phyloP scores from a whole-genome alignment of 1,140 invertebrate species.

The Mizuhopecten yessoensis region DNA sequence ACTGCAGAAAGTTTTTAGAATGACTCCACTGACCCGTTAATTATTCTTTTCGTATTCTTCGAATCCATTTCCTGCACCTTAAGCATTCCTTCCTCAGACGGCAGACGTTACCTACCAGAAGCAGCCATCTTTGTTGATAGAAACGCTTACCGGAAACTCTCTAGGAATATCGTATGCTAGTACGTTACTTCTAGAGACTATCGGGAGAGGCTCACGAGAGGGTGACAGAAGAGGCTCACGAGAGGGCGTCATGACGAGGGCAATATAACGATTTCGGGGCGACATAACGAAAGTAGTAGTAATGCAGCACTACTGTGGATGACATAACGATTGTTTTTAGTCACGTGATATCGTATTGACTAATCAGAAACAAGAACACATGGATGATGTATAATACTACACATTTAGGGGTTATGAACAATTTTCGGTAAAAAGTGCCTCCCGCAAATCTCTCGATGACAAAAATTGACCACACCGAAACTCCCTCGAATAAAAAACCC shows the following conservation, averaged over 20 bases:
- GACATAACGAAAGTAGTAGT: too few relatives aligned
- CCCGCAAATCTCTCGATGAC: too few relatives aligned
- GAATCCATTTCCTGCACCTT: background rate
- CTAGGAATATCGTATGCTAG: background rate
- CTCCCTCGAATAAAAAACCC: too few relatives aligned
- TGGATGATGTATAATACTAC: background rate
- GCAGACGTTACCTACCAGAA: background rate
- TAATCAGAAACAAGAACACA: background rate
- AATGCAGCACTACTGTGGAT: background rate
- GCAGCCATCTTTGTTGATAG: background rate
- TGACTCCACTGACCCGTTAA: background rate
- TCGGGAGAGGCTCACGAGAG: too few relatives aligned
- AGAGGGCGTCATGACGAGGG: too few relatives aligned
- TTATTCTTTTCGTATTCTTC: background rate
- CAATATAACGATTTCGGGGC: too few relatives aligned
- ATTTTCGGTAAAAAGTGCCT: too few relatives aligned
- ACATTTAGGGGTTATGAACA: too few relatives aligned
- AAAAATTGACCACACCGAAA: too few relatives aligned
- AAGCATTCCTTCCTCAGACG: background rate
- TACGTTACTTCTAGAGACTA: too few relatives aligned
- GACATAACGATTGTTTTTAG: background rate
- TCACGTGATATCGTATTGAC: background rate
- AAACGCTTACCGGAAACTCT: background rate
- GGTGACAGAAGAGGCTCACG: too few relatives aligned
- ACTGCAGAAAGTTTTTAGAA: background rate